A percentile compares a stretch with the other conserved stretches of the same genome.
Evolutionary conservation across 2,113 vertebrate species (phyloP).

Genomic region (Piprites chloris): DNA sequence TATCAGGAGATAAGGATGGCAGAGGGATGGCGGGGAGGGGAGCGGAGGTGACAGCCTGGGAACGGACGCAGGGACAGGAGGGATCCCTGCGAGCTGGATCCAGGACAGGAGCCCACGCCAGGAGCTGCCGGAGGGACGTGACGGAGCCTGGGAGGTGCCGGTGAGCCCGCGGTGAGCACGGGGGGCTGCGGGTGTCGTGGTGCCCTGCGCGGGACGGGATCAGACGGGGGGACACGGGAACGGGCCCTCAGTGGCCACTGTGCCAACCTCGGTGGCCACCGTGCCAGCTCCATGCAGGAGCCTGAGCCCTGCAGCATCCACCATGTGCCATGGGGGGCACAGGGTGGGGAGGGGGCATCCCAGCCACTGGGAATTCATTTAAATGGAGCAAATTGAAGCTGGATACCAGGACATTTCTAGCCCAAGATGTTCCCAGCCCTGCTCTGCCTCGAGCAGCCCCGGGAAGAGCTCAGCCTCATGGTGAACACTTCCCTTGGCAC

Average conservation of each 20-base stretch:
- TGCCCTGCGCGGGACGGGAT: rapidly evolving
- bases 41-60: neutral
- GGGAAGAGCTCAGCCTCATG: rapidly evolving
- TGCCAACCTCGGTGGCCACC: rapidly evolving
- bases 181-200: rapidly evolving
- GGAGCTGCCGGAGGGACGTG: neutral
- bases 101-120: neutral
- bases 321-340: neutral
- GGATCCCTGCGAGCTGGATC: rapidly evolving
- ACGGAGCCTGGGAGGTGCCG: neutral
- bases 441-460: neutral
- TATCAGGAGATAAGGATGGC: neutral
- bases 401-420: neutral
- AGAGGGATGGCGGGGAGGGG: neutral
- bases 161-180: neutral
- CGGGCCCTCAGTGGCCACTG: neutral
- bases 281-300: neutral
- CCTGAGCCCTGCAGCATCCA: neutral
- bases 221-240: rapidly evolving
- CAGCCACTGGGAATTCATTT: neutral
- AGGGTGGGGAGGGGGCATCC: neutral
- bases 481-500: neutral
- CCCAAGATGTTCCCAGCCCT: neutral
- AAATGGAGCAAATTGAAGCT: rapidly evolving
- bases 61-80: neutral